Percentiles rank a stretch among this genome's conserved stretches.
Evolutionary conservation across 1,140 invertebrate genomes (phyloP).

Genomic region (Zaprionus capensis): DNA sequence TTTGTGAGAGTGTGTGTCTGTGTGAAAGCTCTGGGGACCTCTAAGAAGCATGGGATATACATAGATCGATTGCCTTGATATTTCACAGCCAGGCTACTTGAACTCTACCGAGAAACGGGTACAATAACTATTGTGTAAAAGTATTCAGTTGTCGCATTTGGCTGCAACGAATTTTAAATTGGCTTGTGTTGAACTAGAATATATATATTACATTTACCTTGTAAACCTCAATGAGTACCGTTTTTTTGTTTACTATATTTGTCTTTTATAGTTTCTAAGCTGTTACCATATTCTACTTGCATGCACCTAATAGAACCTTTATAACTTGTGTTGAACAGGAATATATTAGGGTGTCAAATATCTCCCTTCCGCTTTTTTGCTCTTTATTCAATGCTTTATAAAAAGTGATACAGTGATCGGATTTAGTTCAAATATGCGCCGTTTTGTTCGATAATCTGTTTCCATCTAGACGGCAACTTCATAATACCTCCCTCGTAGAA

Average conservation of each 20-base stretch:
- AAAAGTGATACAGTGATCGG: no score
- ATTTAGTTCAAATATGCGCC: no score
- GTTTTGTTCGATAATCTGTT: no score
- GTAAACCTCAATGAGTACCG: not conserved
- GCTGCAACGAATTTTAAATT: not conserved
- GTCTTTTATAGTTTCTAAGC: not conserved
- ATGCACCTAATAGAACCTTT: no score
- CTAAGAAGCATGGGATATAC: constrained; percentile 20
- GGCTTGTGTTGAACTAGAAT: not conserved
- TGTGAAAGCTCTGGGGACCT: not conserved
- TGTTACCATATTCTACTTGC: no score
- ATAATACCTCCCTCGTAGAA: no score
- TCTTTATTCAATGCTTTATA: no score
- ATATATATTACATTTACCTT: not conserved
- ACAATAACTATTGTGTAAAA: constrained; percentile 16
- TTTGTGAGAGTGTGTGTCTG: constrained; percentile 5
- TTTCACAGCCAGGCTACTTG: constrained; percentile 54
- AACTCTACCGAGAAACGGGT: constrained; percentile 32
- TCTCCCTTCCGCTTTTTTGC: no score
- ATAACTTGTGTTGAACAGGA: no score
- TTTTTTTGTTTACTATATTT: not conserved
- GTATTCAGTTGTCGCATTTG: not conserved
- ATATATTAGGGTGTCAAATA: no score
- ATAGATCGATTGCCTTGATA: constrained; percentile 70
- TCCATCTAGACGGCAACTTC: no score